Percentiles rank a stretch among this genome's conserved stretches.
These are phyloP conservation scores for Etheostoma perlongum DNA, from an alignment of 2,797 vertebrate species.

Conservation along the genomic window DNA sequence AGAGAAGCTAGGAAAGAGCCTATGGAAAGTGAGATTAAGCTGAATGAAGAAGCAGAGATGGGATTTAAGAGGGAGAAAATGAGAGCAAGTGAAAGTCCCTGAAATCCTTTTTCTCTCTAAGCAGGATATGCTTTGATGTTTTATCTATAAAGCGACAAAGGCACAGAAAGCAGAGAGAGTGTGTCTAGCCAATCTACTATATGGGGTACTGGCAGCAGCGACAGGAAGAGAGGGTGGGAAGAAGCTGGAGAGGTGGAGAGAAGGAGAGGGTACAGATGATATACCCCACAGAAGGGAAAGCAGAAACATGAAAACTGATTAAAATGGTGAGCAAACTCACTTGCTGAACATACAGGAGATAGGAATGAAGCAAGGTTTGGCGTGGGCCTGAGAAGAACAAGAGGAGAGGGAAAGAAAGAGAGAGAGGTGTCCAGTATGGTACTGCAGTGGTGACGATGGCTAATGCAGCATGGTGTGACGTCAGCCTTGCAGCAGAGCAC, in stretches of 20 bases:
- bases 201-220: conserved; percentile 77
- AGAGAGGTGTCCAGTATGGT: conserved; percentile 62
- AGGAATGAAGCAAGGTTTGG: conserved; percentile 29
- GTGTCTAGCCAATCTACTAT: conserved; percentile 66
- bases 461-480: conserved; percentile 83
- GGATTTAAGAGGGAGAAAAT: conserved; percentile 69
- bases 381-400: conserved; percentile 30
- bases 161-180: conserved; percentile 72
- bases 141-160: conserved; percentile 80
- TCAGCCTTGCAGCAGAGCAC: conserved; percentile 82
- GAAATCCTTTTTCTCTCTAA: conserved; percentile 73
- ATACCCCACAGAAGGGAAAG: conserved; percentile 36
- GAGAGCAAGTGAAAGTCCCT: conserved; percentile 70
- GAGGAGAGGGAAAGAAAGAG: conserved; percentile 19
- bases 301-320: conserved; percentile 47
- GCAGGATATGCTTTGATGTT: conserved; percentile 83
- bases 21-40: conserved; percentile 62
- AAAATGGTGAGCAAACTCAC: conserved; percentile 45
- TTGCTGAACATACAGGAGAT: conserved; percentile 6
- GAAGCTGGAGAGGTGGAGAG: conserved; percentile 50
- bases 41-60: conserved; percentile 64
- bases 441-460: conserved; percentile 78
- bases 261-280: conserved; percentile 52
- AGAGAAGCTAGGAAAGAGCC: conserved; percentile 32
- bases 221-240: conserved; percentile 77